Evolutionary conservation across 2,888 invertebrate genomes (phyloP), one percentile per base, ranked within the genome.

Genomic region (Dryococelus australis): DNA sequence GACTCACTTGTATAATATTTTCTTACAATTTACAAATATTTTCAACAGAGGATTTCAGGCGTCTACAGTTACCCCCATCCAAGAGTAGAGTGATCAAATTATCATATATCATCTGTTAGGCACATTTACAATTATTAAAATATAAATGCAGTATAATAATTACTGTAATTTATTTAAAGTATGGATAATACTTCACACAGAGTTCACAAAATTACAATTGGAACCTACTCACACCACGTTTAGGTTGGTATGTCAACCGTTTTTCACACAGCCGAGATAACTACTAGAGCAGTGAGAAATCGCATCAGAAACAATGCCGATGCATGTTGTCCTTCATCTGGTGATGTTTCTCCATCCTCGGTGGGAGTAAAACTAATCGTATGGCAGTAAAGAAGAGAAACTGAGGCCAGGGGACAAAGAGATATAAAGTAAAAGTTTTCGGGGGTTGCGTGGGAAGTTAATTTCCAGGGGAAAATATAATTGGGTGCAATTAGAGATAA

Each of bases 361-460:
- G 65, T n/a, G 65, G n/a, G 65, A n/a, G 8, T 65, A 65, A 65
- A 65, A 65, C 65, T 65, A 65, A 65, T 65, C 65, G 65, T 65
- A 65, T n/a, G 65, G n/a, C 6, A 65, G 16, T n/a, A 65, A 65
- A 65, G 20, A 65, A 16, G 65, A 65, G 65, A 8, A 47, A 47
- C 4, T 0, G 65, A 1, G n/a, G n/a, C n/a, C 20, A n/a, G 16
- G 65, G 65, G 65, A 65, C 65, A 20, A 65, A 65, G 65, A n/a
- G 6, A 65, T 16, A 65, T 65, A 65, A 65, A 65, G 65, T 65
- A 65, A 65, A 65, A 20, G 65, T 65, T n/a, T 20, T 65, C n/a
- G 8, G 65, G 65, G 65, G 65, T 65, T 65, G 20, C 65, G 0
- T 24, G 65, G 65, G 65, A 65, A 65, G 65, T 65, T 65, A 65